Conservation (phyloP, 2,113 vertebrate species). For the Semicossyphus pulcher region DNA sequence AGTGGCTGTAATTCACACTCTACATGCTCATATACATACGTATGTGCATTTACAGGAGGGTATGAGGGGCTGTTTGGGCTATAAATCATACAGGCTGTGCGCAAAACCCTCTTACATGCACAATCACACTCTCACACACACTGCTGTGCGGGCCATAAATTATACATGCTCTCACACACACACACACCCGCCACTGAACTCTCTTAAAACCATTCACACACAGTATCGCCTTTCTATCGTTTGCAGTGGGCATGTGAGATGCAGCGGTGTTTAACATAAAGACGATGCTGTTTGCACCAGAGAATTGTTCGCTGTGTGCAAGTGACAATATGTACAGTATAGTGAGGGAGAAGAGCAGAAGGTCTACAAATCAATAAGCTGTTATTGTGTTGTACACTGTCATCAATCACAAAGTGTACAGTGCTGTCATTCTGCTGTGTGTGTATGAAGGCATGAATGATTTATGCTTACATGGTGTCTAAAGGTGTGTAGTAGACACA, state of each 20-base stretch:
- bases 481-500: conserved; percentile 2
- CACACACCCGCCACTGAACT: neutral
- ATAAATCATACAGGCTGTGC: conserved; percentile 45
- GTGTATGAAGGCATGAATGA: conserved; percentile 29
- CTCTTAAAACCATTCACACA: conserved; percentile 10
- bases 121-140: neutral
- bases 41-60: neutral
- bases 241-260: neutral
- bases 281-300: conserved; percentile 1
- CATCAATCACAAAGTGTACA: conserved; percentile 36
- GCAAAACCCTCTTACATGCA: conserved; percentile 2
- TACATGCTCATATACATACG: conserved; percentile 8
- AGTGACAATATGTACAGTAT: neutral
- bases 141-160: conserved; percentile 4
- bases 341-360: conserved; percentile 9
- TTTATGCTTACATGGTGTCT: conserved; percentile 38
- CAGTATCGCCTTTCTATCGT: neutral
- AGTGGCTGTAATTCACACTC: neutral
- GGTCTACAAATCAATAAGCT: conserved; percentile 54
- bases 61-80: neutral
- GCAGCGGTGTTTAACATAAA: neutral
- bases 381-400: conserved; percentile 18
- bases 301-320: neutral
- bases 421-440: conserved; percentile 18
- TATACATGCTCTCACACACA: neutral